These are phyloP conservation scores for Clarias macrocephalus DNA, from an alignment of 2,113 vertebrate species.

Conservation along the genomic window DNA sequence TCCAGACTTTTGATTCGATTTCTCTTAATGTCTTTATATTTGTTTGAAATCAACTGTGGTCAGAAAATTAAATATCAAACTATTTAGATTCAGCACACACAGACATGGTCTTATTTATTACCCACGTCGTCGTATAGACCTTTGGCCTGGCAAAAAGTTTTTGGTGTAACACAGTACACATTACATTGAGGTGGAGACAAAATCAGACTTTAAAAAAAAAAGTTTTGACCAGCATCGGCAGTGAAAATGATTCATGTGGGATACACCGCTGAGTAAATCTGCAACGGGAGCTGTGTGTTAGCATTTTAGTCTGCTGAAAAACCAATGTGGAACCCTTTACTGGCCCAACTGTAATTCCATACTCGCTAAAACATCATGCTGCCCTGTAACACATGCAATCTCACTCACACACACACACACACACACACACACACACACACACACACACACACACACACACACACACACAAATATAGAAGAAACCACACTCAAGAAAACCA, in stretches of 20 bases:
- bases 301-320: not conserved
- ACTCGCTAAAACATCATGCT: slow-evolving; percentile 9
- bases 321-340: not conserved
- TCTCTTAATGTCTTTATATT: not conserved
- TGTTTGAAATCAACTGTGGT: not conserved
- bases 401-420: not conserved
- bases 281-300: not conserved
- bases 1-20: not conserved
- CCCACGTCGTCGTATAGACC: not conserved
- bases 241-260: not conserved
- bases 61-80: not conserved
- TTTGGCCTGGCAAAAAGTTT: not conserved
- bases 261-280: not conserved
- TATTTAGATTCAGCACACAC: not conserved
- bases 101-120: not conserved
- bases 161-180: not conserved
- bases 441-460: not conserved
- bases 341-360: slow-evolving; percentile 23
- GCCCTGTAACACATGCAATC: slow-evolving; percentile 3
- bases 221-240: not conserved
- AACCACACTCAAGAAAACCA: slow-evolving; percentile 47
- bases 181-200: not conserved
- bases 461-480: slow-evolving; percentile 10
- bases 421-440: not conserved
- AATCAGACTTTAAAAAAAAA: not conserved